phyloP scores from a whole-genome alignment of 1,140 invertebrate species.

The Oryctes rhinoceros region DNA sequence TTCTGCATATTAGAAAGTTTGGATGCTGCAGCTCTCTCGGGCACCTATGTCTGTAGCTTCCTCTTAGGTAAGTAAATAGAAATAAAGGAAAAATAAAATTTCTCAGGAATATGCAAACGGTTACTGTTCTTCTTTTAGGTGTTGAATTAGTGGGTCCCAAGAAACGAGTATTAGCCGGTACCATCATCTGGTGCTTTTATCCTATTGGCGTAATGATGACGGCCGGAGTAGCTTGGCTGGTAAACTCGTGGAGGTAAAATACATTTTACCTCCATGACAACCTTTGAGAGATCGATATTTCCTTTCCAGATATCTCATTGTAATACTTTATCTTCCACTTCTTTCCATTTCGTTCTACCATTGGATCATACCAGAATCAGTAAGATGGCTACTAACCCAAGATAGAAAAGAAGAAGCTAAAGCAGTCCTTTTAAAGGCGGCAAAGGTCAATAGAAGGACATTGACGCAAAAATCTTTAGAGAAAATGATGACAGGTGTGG shows the following conservation, averaged over 20 bases:
- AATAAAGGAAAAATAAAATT: not conserved
- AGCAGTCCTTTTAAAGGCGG: constrained; percentile 57
- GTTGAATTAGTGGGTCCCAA: constrained; percentile 73
- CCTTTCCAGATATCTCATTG: constrained; percentile 63
- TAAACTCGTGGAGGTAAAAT: constrained; percentile 71
- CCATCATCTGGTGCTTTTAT: constrained; percentile 75
- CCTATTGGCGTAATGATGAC: constrained; percentile 77
- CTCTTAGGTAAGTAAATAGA: constrained; percentile 63
- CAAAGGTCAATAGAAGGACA: constrained; percentile 70
- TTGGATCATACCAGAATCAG: constrained; percentile 64
- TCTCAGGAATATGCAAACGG: not conserved
- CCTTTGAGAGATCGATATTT: constrained; percentile 35
- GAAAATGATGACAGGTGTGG: constrained; percentile 47
- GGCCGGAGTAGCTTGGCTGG: constrained; percentile 75
- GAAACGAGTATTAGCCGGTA: constrained; percentile 77
- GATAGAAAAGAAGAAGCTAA: constrained; percentile 64
- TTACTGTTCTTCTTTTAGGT: constrained; percentile 59
- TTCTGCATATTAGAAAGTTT: constrained; percentile 72
- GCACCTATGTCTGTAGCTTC: constrained; percentile 71
- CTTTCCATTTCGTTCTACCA: constrained; percentile 54
- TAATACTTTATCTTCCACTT: constrained; percentile 54
- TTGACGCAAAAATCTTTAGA: constrained; percentile 66
- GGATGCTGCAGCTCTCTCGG: constrained; percentile 70
- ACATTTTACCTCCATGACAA: too few relatives aligned
- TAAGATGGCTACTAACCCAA: constrained; percentile 63